Percentiles rank a stretch among this genome's conserved stretches.
Evolutionary conservation across 2,888 invertebrate genomes (phyloP).

Genomic region (Pollenia amentaria): DNA sequence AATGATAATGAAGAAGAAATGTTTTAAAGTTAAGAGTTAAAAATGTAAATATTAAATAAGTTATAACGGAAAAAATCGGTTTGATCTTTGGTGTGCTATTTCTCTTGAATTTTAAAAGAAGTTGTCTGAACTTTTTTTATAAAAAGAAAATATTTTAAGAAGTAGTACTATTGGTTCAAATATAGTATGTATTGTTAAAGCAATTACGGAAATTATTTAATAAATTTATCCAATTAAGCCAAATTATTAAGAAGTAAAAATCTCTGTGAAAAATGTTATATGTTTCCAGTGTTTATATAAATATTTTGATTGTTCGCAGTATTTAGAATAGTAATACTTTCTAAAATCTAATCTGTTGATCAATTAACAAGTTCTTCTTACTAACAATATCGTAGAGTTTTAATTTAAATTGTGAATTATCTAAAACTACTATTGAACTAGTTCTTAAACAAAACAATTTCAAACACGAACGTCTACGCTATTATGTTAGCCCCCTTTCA

Average conservation of each 20-base stretch:
- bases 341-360: no score
- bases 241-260: not conserved
- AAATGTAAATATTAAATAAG: slow-evolving; percentile 45
- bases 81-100: not conserved
- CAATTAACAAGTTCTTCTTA: no score
- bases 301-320: no score
- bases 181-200: slow-evolving; percentile 5
- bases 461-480: no score
- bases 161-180: slow-evolving; percentile 23
- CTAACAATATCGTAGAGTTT: no score
- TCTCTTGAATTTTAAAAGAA: not conserved
- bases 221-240: slow-evolving; percentile 5
- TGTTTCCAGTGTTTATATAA: slow-evolving; percentile 2
- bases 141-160: not conserved
- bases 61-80: not conserved
- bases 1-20: slow-evolving; percentile 78
- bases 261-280: not conserved
- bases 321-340: no score
- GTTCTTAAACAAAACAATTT: no score
- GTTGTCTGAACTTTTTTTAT: not conserved
- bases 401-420: no score
- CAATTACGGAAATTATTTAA: not conserved
- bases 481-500: no score
- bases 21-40: slow-evolving; percentile 43
- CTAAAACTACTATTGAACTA: no score